Evolutionary conservation across 2,888 invertebrate species (phyloP), one percentile per base, ranked within the genome.

Genomic region (Xanthorhoe designata): DNA sequence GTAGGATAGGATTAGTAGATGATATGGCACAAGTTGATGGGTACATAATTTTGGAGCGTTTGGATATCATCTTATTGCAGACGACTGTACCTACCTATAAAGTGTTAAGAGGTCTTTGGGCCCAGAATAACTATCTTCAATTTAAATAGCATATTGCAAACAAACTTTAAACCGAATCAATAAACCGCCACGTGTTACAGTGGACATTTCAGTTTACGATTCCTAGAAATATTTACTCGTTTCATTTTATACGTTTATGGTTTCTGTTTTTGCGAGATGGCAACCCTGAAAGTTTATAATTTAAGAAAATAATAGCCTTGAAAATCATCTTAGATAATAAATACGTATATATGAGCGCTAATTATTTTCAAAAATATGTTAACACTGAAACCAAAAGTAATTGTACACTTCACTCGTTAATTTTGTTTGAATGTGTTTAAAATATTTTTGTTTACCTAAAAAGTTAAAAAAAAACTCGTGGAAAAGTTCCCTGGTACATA

Each of bases 121-220:
- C 13, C 38, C 9, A 10, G 3, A 42, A 47, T 47, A 45, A 15
- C 45, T 15, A 47, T 47, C 15, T 47, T 47, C 47, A 47, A 17
- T 47, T 47, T 47, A 47, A 47, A 47, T 47, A 47, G 47, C 17
- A 13, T 10, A 50, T 51, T 47, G 18, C 51, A 51, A 24, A 24
- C 13, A 49, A 18, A 51, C 70, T 64, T 72, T 78, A 72, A 74
- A 69, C 53, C 68, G 78, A 78, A 78, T 77, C 78, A 72, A 78
- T 78, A 75, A 57, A 42, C 45, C 68, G 71, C 74, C 78, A 77
- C 74, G 74, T 76, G 78, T 72, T 64, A 68, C 63, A 52, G 70
- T 68, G 68, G 32, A 32, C 29, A 29, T 56, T 53, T 29, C 55
- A 71, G 71, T 75, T 76, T 77, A 75, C 71, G 75, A 67, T 78